Conservation (phyloP, 2,797 vertebrate genomes). For the Tenualosa ilisha region DNA sequence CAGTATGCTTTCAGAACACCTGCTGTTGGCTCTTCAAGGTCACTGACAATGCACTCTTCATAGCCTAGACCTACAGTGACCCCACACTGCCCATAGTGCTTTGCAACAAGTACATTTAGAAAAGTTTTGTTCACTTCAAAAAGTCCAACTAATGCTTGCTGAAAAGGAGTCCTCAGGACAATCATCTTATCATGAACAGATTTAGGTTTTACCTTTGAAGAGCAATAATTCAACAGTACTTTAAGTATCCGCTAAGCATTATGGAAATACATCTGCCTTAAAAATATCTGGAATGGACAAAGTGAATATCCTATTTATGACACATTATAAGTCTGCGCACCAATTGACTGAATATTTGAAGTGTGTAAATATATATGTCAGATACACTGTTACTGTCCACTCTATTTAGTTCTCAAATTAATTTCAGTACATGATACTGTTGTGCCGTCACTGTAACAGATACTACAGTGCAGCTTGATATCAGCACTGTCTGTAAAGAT, state of each 20-base stretch:
- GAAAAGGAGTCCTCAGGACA: background rate
- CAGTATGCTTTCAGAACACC: conserved; percentile 49
- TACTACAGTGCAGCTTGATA: background rate
- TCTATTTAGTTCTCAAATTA: background rate
- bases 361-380: background rate
- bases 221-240: background rate
- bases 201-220: background rate
- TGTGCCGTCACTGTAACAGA: background rate
- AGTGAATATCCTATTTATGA: background rate
- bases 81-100: background rate
- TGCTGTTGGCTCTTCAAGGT: conserved; percentile 50
- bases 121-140: background rate
- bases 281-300: background rate
- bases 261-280: background rate
- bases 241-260: background rate
- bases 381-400: background rate
- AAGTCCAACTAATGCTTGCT: background rate
- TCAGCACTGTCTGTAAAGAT: background rate
- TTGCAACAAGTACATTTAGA: background rate
- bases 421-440: background rate
- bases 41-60: conserved; percentile 41
- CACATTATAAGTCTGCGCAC: background rate
- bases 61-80: conserved; percentile 18
- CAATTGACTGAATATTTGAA: background rate
- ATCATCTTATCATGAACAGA: background rate